Evolutionary conservation across 2,113 vertebrate genomes (phyloP).

Genomic region (Nothocercus julius): DNA sequence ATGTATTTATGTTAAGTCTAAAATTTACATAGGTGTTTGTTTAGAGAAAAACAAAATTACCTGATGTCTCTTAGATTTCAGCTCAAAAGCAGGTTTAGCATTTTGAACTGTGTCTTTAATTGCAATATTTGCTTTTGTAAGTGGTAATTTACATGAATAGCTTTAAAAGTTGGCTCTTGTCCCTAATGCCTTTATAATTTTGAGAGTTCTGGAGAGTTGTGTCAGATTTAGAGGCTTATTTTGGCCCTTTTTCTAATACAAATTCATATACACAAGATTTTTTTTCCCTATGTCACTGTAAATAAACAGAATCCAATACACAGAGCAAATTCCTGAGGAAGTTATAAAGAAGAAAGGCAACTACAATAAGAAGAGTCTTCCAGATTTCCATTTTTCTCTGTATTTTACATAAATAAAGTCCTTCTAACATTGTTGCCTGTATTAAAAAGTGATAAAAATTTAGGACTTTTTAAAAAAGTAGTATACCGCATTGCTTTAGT

Average conservation of each 20-base stretch:
- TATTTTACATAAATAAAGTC: neutral
- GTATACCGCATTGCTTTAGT: accelerated
- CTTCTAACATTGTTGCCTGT: neutral
- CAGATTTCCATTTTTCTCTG: neutral
- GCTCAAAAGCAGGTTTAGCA: accelerated
- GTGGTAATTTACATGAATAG: neutral
- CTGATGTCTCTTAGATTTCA: neutral
- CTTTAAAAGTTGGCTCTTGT: neutral
- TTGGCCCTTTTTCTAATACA: neutral
- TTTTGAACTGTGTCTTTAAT: neutral
- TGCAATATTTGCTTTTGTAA: neutral
- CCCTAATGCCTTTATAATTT: neutral
- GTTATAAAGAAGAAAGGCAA: neutral
- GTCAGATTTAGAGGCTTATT: neutral
- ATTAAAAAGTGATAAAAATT: neutral
- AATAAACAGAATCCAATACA: neutral
- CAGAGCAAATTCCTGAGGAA: neutral
- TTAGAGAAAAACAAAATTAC: neutral
- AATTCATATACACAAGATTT: neutral
- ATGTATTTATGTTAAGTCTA: neutral
- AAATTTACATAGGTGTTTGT: neutral
- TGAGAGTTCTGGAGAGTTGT: neutral
- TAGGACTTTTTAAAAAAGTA: neutral
- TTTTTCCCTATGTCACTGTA: neutral
- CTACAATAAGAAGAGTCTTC: too few relatives aligned